Conservation (phyloP, 2,797 vertebrate species). For the Nannoperca australis region DNA sequence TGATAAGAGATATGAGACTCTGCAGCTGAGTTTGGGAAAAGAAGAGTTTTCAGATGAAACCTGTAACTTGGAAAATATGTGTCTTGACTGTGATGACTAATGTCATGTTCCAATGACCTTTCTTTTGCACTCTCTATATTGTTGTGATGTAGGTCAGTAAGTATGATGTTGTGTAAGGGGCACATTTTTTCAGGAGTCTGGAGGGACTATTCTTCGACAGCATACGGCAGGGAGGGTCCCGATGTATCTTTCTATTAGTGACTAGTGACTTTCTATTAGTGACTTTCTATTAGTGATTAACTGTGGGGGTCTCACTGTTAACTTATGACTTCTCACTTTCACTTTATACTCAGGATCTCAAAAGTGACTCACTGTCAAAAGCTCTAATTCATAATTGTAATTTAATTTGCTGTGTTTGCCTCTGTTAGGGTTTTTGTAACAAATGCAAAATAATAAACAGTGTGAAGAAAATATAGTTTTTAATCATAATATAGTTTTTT, state of each 20-base stretch:
- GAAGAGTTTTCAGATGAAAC: conserved; percentile 36
- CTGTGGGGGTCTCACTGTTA: conserved; percentile 20
- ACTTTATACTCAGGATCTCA: conserved; percentile 63
- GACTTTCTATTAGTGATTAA: conserved; percentile 19
- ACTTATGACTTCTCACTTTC: conserved; percentile 70
- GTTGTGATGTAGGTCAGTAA: conserved; percentile 5
- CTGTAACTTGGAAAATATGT: conserved; percentile 54
- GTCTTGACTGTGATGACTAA: conserved; percentile 56
- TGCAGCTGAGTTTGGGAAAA: conserved; percentile 44
- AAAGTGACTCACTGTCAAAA: conserved; percentile 45
- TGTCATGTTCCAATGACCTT: conserved; percentile 54
- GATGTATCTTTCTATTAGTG: not conserved
- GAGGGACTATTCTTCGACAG: conserved; percentile 66
- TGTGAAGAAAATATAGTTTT: conserved; percentile 7
- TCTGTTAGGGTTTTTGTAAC: not conserved
- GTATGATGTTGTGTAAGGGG: not conserved
- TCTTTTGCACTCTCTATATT: not conserved
- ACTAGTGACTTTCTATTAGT: conserved; percentile 5
- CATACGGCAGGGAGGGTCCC: conserved; percentile 36
- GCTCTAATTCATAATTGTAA: not conserved
- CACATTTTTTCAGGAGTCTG: not conserved
- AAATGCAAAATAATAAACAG: conserved; percentile 10
- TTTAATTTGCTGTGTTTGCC: not conserved
- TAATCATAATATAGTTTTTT: not conserved
- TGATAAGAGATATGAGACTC: conserved; percentile 3